A percentile compares a stretch with the other conserved stretches of the same genome.
Conservation (phyloP, 2,888 invertebrate genomes). For the Ornithoptera priamus region DNA sequence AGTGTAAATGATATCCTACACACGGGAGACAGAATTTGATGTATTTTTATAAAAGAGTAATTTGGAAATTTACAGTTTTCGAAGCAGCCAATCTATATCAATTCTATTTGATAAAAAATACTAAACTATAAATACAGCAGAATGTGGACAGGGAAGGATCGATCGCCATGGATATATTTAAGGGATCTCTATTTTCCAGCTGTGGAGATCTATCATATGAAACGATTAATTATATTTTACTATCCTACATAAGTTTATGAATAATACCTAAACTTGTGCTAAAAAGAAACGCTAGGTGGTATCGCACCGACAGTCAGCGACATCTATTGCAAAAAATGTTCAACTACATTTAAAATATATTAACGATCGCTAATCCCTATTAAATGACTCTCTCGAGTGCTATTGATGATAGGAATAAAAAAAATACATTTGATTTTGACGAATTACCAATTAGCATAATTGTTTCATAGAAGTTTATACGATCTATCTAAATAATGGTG, state of each 20-base stretch:
- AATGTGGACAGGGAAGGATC: too few species aligned
- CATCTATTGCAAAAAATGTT: slow-evolving; percentile 17
- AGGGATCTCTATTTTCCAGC: too few species aligned
- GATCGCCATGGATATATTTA: too few species aligned
- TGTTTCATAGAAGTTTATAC: background rate
- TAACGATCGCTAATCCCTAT: background rate
- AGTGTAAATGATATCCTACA: too few species aligned
- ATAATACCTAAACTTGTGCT: background rate
- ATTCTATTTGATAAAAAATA: too few species aligned
- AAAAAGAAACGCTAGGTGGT: background rate
- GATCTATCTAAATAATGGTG: background rate
- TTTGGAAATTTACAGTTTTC: too few species aligned
- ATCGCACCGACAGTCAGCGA: slow-evolving; percentile 1
- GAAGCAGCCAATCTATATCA: too few species aligned
- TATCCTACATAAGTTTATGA: background rate
- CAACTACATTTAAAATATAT: background rate
- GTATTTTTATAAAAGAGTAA: too few species aligned
- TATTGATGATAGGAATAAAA: background rate
- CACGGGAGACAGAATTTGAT: too few species aligned
- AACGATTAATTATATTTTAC: background rate
- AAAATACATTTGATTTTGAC: background rate
- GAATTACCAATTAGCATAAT: slow-evolving; percentile 1
- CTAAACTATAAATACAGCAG: too few species aligned
- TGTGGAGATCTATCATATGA: background rate
- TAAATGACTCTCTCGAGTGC: background rate